Evolutionary conservation across 2,888 invertebrate genomes (phyloP).

Genomic region (Zelleria hepariella): DNA sequence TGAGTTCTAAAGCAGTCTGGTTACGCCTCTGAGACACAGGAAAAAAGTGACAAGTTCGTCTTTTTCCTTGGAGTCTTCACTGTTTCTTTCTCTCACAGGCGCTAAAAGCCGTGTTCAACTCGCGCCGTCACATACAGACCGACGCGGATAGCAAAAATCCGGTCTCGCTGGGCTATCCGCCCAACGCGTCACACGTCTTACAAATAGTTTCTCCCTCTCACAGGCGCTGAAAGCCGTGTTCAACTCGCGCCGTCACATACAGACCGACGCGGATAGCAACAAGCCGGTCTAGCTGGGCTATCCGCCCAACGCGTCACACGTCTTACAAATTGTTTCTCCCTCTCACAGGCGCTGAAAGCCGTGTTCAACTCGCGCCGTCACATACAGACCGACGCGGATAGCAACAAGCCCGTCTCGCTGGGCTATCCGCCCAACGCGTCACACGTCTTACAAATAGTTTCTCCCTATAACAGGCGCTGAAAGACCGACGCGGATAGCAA

Average conservation of each 20-base stretch:
- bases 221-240: slow-evolving; percentile 90
- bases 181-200: slow-evolving; percentile 96
- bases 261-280: slow-evolving; percentile 61
- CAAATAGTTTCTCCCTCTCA: too few species aligned
- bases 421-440: slow-evolving; percentile 97
- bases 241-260: slow-evolving; percentile 75
- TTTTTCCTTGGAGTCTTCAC: too few species aligned
- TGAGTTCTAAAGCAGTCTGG: too few species aligned
- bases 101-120: slow-evolving; percentile 74
- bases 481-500: slow-evolving; percentile 69
- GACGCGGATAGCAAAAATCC: slow-evolving; percentile 69
- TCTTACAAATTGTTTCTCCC: too few species aligned
- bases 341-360: slow-evolving; percentile 74
- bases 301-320: slow-evolving; percentile 95
- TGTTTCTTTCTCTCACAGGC: too few species aligned
- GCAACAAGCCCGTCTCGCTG: slow-evolving; percentile 70
- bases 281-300: slow-evolving; percentile 80
- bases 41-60: too few species aligned
- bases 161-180: slow-evolving; percentile 84
- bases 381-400: slow-evolving; percentile 58
- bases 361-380: slow-evolving; percentile 76
- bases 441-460: too few species aligned
- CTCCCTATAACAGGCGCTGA: slow-evolving; percentile 97
- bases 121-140: slow-evolving; percentile 70
- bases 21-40: too few species aligned